Evolutionary conservation across 2,113 vertebrate genomes (phyloP).

Genomic region (Gavia stellata): DNA sequence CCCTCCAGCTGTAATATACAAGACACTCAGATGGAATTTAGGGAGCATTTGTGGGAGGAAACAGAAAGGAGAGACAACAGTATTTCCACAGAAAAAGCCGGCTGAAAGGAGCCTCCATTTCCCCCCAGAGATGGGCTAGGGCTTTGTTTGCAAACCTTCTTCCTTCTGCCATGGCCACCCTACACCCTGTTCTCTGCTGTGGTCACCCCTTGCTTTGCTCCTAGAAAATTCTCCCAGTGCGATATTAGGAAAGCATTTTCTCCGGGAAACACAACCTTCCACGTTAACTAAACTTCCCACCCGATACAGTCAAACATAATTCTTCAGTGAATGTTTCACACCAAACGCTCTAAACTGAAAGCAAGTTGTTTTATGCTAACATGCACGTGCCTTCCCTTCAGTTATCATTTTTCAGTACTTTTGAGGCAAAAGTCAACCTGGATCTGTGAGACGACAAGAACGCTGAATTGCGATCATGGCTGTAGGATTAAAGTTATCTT

Average conservation of each 20-base stretch:
- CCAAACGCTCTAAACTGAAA: background rate
- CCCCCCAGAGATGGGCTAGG: background rate
- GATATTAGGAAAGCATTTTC: background rate
- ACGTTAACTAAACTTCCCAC: accelerated
- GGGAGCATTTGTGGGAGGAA: background rate
- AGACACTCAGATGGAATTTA: background rate
- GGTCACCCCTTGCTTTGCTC: background rate
- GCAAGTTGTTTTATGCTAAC: background rate
- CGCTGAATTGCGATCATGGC: accelerated
- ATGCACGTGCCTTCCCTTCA: background rate
- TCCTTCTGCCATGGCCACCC: background rate
- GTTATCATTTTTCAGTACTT: background rate
- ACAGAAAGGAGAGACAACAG: background rate
- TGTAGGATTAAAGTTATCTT: background rate
- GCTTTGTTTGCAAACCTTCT: background rate
- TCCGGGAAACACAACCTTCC: background rate
- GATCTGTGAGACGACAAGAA: background rate
- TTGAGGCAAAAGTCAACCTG: background rate
- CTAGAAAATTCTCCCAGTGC: background rate
- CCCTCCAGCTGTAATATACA: slow-evolving; percentile 75
- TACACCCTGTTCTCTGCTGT: background rate
- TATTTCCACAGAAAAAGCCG: background rate
- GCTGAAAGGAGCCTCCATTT: background rate
- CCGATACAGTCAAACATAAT: background rate
- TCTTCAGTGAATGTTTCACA: background rate